These are phyloP conservation scores for Eumacrocentrus americanus DNA, from an alignment of 2,888 invertebrate species.

Conservation along the genomic window DNA sequence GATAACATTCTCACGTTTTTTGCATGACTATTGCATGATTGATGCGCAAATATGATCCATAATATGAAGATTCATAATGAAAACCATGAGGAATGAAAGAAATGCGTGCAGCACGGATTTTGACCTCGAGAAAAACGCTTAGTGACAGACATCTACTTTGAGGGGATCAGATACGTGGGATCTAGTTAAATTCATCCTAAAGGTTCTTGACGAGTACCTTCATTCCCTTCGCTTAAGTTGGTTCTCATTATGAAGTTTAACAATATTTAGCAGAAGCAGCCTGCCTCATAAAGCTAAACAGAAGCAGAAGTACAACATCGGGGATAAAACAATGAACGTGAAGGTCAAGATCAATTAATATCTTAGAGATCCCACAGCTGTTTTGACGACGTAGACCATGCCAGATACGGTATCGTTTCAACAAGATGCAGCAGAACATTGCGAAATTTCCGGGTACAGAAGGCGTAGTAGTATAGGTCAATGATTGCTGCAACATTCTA, in stretches of 20 bases:
- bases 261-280: conserved; percentile 99
- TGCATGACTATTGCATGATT: conserved; percentile 41
- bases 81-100: conserved; percentile 72
- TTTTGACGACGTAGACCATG: conserved; percentile 92
- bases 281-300: conserved; percentile 95
- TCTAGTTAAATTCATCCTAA: conserved; percentile 95
- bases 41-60: conserved; percentile 43
- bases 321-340: conserved; percentile 65
- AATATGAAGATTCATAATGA: conserved; percentile 20
- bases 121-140: conserved; percentile 92
- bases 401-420: conserved; percentile 91
- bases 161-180: conserved; percentile 98
- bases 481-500: conserved; percentile 70
- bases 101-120: conserved; percentile 91
- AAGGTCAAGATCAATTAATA: conserved; percentile 41
- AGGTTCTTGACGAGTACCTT: conserved; percentile 96
- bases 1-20: conserved; percentile 40
- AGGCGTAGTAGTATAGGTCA: conserved; percentile 87
- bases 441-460: conserved; percentile 93
- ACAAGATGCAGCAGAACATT: conserved; percentile 92
- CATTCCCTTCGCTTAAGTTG: conserved; percentile 88
- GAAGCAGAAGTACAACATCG: conserved; percentile 99
- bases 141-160: conserved; percentile 88
- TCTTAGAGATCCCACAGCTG: conserved; percentile 67
- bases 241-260: conserved; percentile 98